A percentile compares a stretch with the other conserved stretches of the same genome.
Evolutionary conservation across 2,113 vertebrate genomes (phyloP).

Genomic region (Kryptolebias marmoratus): DNA sequence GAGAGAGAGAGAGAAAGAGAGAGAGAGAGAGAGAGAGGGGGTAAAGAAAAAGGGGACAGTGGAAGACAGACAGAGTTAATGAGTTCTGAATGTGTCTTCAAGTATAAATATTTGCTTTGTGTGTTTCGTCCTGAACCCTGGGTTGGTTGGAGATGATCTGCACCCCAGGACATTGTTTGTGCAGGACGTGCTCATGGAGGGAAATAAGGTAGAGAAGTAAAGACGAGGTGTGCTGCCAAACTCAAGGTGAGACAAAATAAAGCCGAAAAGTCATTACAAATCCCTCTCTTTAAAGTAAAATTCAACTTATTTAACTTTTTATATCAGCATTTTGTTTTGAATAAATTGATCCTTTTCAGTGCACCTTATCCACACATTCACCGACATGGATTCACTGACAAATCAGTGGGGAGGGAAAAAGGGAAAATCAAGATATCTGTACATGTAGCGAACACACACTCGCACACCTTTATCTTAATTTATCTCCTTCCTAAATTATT

Average conservation of each 20-base stretch:
- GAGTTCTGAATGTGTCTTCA: slow-evolving; percentile 64
- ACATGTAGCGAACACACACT: background rate
- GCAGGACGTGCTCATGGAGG: background rate
- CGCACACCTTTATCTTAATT: background rate
- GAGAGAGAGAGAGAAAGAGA: slow-evolving; percentile 14
- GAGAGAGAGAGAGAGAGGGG: background rate
- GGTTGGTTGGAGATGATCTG: slow-evolving; percentile 21
- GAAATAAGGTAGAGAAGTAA: slow-evolving; percentile 4
- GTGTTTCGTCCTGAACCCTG: slow-evolving; percentile 34
- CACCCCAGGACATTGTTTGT: slow-evolving; percentile 28
- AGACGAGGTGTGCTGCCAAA: background rate
- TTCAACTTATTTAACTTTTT: background rate
- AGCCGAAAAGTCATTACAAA: no score
- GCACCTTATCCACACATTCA: background rate
- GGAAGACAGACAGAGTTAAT: slow-evolving; percentile 58
- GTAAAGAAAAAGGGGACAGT: slow-evolving; percentile 29
- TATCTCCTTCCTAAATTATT: background rate
- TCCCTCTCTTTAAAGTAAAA: background rate
- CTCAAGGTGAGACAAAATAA: background rate
- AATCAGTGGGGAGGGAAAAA: background rate
- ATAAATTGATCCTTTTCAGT: no score
- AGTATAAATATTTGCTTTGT: slow-evolving; percentile 54
- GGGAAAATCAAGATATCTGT: background rate
- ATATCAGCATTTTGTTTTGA: background rate
- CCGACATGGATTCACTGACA: background rate